Evolutionary conservation across 2,797 vertebrate species (phyloP).

Genomic region (Pampus argenteus): DNA sequence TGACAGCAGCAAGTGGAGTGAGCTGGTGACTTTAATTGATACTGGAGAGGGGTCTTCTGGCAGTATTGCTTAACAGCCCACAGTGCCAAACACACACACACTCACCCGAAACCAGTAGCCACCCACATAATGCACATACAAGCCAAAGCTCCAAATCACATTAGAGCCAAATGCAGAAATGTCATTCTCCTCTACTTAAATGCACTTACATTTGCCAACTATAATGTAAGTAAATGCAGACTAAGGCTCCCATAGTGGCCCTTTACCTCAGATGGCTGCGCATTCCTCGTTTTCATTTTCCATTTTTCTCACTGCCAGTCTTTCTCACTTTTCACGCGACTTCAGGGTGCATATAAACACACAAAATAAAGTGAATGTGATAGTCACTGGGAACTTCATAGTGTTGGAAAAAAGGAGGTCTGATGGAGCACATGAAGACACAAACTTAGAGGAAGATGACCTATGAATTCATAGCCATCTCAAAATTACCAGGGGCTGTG

Average conservation of each 20-base stretch:
- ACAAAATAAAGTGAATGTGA: conserved; percentile 30
- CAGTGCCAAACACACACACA: conserved; percentile 43
- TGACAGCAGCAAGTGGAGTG: conserved; percentile 67
- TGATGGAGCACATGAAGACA: conserved; percentile 40
- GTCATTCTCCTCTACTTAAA: conserved; percentile 54
- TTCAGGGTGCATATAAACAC: conserved; percentile 23
- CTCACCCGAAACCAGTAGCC: conserved; percentile 46
- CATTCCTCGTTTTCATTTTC: conserved; percentile 34
- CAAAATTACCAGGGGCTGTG: conserved; percentile 17
- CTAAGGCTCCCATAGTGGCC: conserved; percentile 29
- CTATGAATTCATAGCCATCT: conserved; percentile 52
- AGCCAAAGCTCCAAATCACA: conserved; percentile 59
- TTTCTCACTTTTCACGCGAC: conserved; percentile 20
- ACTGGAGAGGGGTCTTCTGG: conserved; percentile 74
- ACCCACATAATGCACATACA: conserved; percentile 42
- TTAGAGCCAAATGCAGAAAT: conserved; percentile 50
- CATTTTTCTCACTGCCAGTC: conserved; percentile 3
- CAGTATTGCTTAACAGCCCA: conserved; percentile 58
- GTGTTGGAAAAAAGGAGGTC: conserved; percentile 38
- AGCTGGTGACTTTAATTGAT: conserved; percentile 81
- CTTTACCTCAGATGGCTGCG: conserved; percentile 24
- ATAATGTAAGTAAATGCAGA: conserved; percentile 44
- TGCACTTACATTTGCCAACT: conserved; percentile 49
- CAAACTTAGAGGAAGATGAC: conserved; percentile 42
- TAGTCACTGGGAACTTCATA: conserved; percentile 44